phyloP scores from a whole-genome alignment of 2,113 vertebrate genomes.

The Eleginops maclovinus region DNA sequence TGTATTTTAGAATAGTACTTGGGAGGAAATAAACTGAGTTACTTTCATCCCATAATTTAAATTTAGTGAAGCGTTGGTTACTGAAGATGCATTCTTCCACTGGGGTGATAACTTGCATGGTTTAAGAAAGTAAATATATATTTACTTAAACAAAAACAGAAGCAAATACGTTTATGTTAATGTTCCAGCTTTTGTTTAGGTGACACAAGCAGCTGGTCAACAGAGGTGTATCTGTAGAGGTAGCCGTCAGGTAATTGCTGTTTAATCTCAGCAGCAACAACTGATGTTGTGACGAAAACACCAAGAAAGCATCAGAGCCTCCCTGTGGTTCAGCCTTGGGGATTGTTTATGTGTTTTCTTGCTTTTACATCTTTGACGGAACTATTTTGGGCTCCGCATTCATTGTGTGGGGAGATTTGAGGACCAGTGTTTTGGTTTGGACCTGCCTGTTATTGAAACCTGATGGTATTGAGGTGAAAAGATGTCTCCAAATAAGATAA shows the following conservation, averaged over 20 bases:
- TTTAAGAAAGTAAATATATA: neutral
- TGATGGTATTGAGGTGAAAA: neutral
- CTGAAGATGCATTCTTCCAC: neutral
- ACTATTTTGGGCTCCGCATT: neutral
- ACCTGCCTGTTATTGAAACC: neutral
- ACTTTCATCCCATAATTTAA: neutral
- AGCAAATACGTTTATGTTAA: neutral
- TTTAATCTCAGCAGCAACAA: too few species aligned
- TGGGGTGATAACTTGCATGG: neutral
- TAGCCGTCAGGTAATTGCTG: neutral
- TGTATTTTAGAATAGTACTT: neutral
- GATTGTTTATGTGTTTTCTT: neutral
- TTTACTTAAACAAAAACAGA: neutral
- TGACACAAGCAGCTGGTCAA: neutral
- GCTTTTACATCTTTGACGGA: neutral
- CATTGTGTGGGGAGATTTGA: neutral
- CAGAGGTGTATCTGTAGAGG: neutral
- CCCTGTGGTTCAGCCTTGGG: neutral
- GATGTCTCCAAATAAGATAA: neutral
- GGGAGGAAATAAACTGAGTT: neutral
- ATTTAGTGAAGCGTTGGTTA: neutral
- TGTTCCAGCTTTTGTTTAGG: constrained; percentile 1
- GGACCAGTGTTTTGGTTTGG: neutral
- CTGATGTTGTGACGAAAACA: constrained; percentile 36
- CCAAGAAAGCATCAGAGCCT: constrained; percentile 9